Conservation (phyloP, 2,888 invertebrate genomes). For the Aplocera efformata region DNA sequence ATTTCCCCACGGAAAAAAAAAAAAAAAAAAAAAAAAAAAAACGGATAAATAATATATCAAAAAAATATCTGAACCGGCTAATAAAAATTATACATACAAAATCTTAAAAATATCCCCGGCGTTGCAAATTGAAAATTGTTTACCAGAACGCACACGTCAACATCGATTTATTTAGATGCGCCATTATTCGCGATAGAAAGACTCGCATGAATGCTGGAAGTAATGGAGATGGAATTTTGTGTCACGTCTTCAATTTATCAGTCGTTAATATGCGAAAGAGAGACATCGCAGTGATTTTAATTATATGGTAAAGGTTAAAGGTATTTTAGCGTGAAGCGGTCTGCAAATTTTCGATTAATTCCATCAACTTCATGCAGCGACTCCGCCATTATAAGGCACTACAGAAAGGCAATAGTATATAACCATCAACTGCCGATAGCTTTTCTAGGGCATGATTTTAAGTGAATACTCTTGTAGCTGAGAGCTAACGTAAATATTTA, state of each 20-base stretch:
- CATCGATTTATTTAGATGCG: conserved; percentile 15
- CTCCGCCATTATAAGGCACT: too few species aligned
- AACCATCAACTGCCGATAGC: conserved; percentile 5
- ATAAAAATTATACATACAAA: too few species aligned
- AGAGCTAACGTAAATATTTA: conserved; percentile 12
- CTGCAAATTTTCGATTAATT: conserved; percentile 44
- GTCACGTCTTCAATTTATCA: conserved; percentile 33
- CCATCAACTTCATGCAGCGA: conserved; percentile 24
- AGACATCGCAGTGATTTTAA: conserved; percentile 16
- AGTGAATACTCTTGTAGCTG: conserved; percentile 22
- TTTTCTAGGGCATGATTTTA: conserved; percentile 13
- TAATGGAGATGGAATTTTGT: conserved; percentile 41
- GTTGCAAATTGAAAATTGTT: conserved; percentile 19
- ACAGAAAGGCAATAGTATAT: too few species aligned
- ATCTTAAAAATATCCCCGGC: too few species aligned
- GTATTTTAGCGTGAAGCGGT: conserved; percentile 56
- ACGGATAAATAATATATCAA: too few species aligned
- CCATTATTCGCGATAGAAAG: conserved; percentile 11
- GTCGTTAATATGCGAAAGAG: conserved; percentile 54
- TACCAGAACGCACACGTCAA: conserved; percentile 17
- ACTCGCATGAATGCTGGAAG: conserved; percentile 25
- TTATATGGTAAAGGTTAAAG: conserved; percentile 26
- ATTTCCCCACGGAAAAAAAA: too few species aligned
- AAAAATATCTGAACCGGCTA: too few species aligned
- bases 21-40: too few species aligned